Percentiles rank a stretch among this genome's conserved stretches.
These are phyloP conservation scores for Tineola bisselliella DNA, from an alignment of 2,888 invertebrate species.

Conservation along the genomic window DNA sequence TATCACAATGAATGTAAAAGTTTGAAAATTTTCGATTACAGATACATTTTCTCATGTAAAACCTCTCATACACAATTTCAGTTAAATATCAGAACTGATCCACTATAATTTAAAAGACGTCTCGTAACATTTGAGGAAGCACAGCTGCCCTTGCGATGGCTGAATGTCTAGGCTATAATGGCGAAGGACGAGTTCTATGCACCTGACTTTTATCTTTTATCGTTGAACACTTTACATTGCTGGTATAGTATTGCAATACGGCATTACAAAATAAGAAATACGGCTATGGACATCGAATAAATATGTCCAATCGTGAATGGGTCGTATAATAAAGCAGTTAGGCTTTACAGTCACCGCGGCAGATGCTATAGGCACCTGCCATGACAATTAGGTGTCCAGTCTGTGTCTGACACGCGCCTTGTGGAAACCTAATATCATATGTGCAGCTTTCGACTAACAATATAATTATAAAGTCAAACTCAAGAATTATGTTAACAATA, in stretches of 20 bases:
- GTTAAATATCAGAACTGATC: no score
- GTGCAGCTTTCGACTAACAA: not conserved
- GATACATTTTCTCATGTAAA: not conserved
- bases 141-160: not conserved
- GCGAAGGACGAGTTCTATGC: not conserved
- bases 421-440: conserved; percentile 19
- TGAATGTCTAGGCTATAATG: not conserved
- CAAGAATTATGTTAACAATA: no score
- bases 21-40: not conserved
- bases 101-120: not conserved
- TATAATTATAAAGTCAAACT: no score
- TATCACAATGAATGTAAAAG: not conserved
- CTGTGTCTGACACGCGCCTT: conserved; percentile 36
- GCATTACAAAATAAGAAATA: not conserved
- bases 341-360: conserved; percentile 26
- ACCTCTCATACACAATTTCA: not conserved
- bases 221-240: not conserved
- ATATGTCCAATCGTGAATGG: not conserved
- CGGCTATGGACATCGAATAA: not conserved
- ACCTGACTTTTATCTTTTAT: not conserved
- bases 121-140: not conserved
- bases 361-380: conserved; percentile 59
- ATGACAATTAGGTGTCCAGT: conserved; percentile 42
- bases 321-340: not conserved
- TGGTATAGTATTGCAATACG: not conserved